A percentile compares a stretch with the other conserved stretches of the same genome.
Evolutionary conservation across 2,113 vertebrate species (phyloP).

Genomic region (Eupsittula cactorum): DNA sequence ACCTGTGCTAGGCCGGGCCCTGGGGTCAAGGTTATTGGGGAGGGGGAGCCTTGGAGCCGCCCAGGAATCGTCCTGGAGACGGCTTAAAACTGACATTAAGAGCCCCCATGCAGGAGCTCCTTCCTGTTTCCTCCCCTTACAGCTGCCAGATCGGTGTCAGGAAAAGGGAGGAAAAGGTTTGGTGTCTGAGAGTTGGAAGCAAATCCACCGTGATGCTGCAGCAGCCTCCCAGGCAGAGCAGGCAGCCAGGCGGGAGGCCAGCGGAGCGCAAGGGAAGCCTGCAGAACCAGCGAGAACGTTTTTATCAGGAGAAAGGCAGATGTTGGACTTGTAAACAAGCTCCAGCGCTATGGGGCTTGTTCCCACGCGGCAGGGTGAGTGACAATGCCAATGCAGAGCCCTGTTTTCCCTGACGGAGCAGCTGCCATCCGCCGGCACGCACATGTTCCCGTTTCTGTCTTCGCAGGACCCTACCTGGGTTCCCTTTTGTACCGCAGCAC

Average conservation of each 20-base stretch:
- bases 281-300: neutral
- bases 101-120: neutral
- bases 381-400: neutral
- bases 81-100: accelerated
- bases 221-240: neutral
- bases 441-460: accelerated
- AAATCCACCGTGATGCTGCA: neutral
- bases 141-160: neutral
- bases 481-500: neutral
- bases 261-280: neutral
- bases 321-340: neutral
- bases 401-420: neutral
- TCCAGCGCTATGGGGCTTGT: neutral
- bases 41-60: neutral
- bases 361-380: accelerated
- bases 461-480: neutral
- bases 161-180: neutral
- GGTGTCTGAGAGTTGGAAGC: neutral
- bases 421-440: accelerated
- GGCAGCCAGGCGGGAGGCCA: neutral
- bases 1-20: neutral
- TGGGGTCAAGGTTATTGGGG: neutral
- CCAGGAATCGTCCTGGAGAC: neutral
- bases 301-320: neutral
- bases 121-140: neutral